These are phyloP conservation scores for Cacatua alba DNA, from an alignment of 2,113 vertebrate species.

Conservation along the genomic window DNA sequence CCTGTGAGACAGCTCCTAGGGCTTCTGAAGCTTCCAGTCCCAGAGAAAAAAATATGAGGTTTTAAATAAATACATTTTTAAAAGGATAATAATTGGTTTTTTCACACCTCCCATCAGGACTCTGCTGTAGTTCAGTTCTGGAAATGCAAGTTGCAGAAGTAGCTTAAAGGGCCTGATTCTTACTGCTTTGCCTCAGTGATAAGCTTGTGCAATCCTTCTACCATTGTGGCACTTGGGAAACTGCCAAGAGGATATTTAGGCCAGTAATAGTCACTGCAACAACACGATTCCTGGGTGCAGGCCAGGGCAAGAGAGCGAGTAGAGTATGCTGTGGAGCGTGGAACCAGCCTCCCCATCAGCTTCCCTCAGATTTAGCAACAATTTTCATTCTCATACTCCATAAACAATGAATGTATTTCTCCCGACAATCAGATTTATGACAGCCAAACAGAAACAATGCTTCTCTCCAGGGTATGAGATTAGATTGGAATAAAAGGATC, in stretches of 20 bases:
- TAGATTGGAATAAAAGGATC: conserved; percentile 41
- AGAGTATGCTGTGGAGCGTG: background rate
- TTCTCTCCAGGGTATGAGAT: conserved; percentile 28
- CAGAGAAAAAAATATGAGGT: background rate
- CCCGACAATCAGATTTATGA: conserved; percentile 53
- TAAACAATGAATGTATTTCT: conserved; percentile 45
- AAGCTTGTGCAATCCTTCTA: background rate
- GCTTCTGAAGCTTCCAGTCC: background rate
- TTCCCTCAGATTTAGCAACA: conserved; percentile 40
- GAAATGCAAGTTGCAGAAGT: background rate
- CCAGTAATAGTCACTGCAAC: background rate
- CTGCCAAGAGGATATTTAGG: background rate
- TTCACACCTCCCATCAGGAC: background rate
- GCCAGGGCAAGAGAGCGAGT: background rate
- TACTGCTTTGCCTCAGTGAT: background rate
- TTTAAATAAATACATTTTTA: background rate
- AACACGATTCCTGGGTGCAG: background rate
- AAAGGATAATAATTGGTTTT: background rate
- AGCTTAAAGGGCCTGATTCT: background rate
- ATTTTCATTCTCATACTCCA: conserved; percentile 41
- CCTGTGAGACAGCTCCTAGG: background rate
- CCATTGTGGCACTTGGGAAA: background rate
- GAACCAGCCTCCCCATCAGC: background rate
- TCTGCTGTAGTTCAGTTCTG: background rate
- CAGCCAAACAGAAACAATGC: conserved; percentile 48